phyloP scores from a whole-genome alignment of 2,888 invertebrate species.

The Balanococcus diminutus region DNA sequence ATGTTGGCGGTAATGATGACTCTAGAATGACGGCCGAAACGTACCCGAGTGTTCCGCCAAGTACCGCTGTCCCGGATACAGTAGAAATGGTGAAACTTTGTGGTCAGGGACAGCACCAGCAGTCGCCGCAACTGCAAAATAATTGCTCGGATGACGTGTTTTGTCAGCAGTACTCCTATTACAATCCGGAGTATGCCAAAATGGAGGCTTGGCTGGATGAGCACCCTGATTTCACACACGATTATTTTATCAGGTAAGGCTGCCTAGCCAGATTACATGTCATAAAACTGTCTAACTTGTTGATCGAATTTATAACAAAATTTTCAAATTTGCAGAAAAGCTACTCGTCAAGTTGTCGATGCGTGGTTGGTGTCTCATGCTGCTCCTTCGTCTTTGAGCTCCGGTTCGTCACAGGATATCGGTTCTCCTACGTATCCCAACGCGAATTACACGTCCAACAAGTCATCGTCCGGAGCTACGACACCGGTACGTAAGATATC shows the following conservation, averaged over 20 bases:
- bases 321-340: conserved; percentile 72
- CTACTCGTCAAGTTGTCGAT: conserved; percentile 89
- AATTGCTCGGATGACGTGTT: conserved; percentile 59
- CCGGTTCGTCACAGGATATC: conserved; percentile 55
- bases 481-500: conserved; percentile 93
- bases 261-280: background rate
- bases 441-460: conserved; percentile 56
- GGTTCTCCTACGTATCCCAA: conserved; percentile 56
- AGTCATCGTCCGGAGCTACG: conserved; percentile 75
- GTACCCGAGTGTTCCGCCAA: conserved; percentile 59
- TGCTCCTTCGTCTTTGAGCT: conserved; percentile 62
- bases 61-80: conserved; percentile 64
- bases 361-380: conserved; percentile 91
- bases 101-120: conserved; percentile 15
- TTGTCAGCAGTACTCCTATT: conserved; percentile 66
- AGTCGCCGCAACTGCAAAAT: conserved; percentile 28
- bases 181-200: conserved; percentile 85
- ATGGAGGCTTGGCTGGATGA: conserved; percentile 97
- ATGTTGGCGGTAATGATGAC: conserved; percentile 69
- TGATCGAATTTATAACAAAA: background rate
- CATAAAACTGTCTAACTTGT: background rate
- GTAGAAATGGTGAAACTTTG: conserved; percentile 51
- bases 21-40: conserved; percentile 61
- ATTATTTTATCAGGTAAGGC: conserved; percentile 89
- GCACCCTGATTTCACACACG: conserved; percentile 93